Evolutionary conservation across 2,888 invertebrate species (phyloP), one percentile per base, ranked within the genome.

Genomic region (Pediacus dermestoides): DNA sequence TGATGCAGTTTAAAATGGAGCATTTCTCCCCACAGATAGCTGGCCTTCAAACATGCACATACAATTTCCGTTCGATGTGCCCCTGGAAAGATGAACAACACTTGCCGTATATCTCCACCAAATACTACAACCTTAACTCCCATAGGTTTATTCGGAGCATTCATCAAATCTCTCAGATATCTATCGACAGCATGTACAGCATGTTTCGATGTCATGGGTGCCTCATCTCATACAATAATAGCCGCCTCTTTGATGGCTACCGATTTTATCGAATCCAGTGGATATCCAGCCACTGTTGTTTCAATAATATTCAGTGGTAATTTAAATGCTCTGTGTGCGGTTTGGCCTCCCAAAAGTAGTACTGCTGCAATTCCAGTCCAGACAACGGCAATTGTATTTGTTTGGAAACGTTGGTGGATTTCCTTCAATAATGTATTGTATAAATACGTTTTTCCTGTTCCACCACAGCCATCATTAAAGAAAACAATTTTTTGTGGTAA

Each of bases 261-360:
- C 3, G 22, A 7, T n/a, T 36, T 10, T 1, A 7, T 4, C 11
- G 27, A 8, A n/a, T 32, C 26, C 6, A 35, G 16, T 4, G 32
- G 35, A 28, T 18, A 42, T 16, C 41, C 44, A 2, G 14, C 16
- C 13, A 2, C 3, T 2, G 16, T 12, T 7, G 36, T 23, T n/a
- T 36, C 23, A n/a, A n/a, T n/a, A 1, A 52, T 2, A 1, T 30
- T 16, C 2, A 59, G 44, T 22, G 59, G 60, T 22, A 64, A 33
- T 14, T 55, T 50, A 42, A 66, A 67, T 11, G 49, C 39, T 15
- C 55, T 55, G 39, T 68, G 68, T 3, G 55, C 55, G 8, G 68
- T 70, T 39, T 53, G 46, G 3, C 67, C 68, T n/a, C 58, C 50
- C 16, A 47, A 46, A 12, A 66, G 42, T 14, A 65, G 42, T 12